These are phyloP conservation scores for Zhuqinia jingwanae DNA, from an alignment of 2,888 invertebrate genomes.

Conservation along the genomic window DNA sequence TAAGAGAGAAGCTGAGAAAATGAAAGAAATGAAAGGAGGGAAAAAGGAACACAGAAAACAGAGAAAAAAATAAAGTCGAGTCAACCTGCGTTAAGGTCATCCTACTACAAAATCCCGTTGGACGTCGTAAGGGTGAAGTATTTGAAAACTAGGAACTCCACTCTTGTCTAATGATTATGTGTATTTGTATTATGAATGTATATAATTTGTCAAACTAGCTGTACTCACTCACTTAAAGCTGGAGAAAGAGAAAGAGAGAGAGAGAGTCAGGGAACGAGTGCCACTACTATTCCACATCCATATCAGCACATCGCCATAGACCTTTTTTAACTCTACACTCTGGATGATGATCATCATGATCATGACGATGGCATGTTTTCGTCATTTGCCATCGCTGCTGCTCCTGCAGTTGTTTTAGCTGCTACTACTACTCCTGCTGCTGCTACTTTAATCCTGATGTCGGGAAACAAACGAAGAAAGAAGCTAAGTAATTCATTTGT, in stretches of 20 bases:
- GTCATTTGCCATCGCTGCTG: too few relatives aligned
- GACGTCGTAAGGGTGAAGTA: conserved; percentile 15
- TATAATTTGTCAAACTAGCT: conserved; percentile 31
- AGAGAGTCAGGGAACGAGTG: background rate
- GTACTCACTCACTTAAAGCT: conserved; percentile 34
- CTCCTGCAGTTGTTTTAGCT: background rate
- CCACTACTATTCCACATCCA: too few relatives aligned
- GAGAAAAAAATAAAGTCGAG: conserved; percentile 42
- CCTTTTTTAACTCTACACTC: too few relatives aligned
- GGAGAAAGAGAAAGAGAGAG: background rate
- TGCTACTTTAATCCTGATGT: too few relatives aligned
- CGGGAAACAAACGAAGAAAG: background rate
- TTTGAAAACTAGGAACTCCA: background rate
- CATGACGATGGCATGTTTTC: too few relatives aligned
- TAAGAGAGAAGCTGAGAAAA: conserved; percentile 13
- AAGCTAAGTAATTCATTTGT: conserved; percentile 11
- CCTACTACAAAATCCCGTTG: conserved; percentile 56
- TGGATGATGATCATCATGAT: too few relatives aligned
- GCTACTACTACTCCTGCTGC: background rate
- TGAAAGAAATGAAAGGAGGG: conserved; percentile 24
- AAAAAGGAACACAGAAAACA: conserved; percentile 44
- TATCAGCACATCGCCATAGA: too few relatives aligned
- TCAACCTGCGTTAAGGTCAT: conserved; percentile 62
- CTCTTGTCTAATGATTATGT: conserved; percentile 2
- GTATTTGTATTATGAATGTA: background rate